Evolutionary conservation across 2,888 invertebrate genomes (phyloP).

Genomic region (Cyclophora punctaria): DNA sequence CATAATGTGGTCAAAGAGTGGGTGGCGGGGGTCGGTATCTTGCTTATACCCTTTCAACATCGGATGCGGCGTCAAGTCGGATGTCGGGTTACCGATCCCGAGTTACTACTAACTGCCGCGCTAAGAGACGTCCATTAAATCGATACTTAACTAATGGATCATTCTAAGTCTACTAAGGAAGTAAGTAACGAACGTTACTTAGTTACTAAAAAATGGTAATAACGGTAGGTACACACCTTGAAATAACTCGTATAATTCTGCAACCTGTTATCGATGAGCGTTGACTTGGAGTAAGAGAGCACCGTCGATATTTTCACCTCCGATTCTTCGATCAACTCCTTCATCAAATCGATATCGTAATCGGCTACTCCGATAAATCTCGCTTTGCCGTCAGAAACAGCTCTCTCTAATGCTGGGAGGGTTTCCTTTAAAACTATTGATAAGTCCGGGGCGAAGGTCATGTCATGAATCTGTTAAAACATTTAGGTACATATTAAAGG

Average conservation of each 20-base stretch:
- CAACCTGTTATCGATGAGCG: conserved; percentile 86
- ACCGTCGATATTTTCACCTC: conserved; percentile 80
- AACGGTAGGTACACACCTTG: conserved; percentile 71
- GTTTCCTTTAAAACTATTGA: conserved; percentile 89
- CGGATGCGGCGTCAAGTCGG: too few species aligned
- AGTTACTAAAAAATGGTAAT: too few species aligned
- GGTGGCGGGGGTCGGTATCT: too few species aligned
- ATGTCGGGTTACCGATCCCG: too few species aligned
- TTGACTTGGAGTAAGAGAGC: conserved; percentile 86
- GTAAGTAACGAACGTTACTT: too few species aligned
- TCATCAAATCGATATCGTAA: conserved; percentile 86
- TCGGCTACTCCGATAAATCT: conserved; percentile 90
- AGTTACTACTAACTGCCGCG: too few species aligned
- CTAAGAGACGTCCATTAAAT: too few species aligned
- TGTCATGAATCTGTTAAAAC: conserved; percentile 86
- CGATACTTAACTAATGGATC: too few species aligned
- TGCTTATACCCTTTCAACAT: too few species aligned
- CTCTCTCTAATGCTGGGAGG: conserved; percentile 84
- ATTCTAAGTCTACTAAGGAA: too few species aligned
- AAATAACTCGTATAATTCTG: conserved; percentile 83
- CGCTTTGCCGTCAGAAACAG: conserved; percentile 83
- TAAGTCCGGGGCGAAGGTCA: conserved; percentile 87
- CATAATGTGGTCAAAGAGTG: too few species aligned
- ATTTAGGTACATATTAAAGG: too few species aligned
- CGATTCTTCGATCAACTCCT: conserved; percentile 81